Conservation (phyloP, 2,797 vertebrate species). For the Arnoldichthys spilopterus region DNA sequence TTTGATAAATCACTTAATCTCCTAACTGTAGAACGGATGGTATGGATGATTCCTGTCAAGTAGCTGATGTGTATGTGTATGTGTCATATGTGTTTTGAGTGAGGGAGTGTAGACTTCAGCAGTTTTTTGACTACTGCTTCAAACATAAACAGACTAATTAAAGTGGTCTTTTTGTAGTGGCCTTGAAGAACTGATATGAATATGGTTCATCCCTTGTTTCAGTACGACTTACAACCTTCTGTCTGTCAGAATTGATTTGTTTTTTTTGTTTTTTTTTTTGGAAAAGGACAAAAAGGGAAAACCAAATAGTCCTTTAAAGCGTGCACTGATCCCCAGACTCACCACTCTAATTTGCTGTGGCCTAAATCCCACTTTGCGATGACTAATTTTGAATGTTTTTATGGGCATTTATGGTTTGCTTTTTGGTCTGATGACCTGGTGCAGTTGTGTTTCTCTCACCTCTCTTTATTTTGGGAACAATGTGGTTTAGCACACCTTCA, state of each 20-base stretch:
- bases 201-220: slow-evolving; percentile 61
- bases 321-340: slow-evolving; percentile 63
- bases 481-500: slow-evolving; percentile 77
- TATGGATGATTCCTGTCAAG: slow-evolving; percentile 12
- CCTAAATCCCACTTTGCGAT: slow-evolving; percentile 55
- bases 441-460: slow-evolving; percentile 68
- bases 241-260: slow-evolving; percentile 35
- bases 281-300: slow-evolving; percentile 81
- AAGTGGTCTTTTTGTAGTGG: slow-evolving; percentile 81
- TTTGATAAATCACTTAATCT: slow-evolving; percentile 17
- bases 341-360: slow-evolving; percentile 61
- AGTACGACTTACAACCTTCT: slow-evolving; percentile 57
- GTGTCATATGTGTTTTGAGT: slow-evolving; percentile 48
- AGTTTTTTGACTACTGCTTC: slow-evolving; percentile 67
- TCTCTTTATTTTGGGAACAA: slow-evolving; percentile 81
- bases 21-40: not conserved
- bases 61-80: slow-evolving; percentile 30
- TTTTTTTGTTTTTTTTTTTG: slow-evolving; percentile 48
- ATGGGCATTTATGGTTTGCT: slow-evolving; percentile 87
- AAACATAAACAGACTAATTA: slow-evolving; percentile 64
- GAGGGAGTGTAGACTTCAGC: slow-evolving; percentile 66
- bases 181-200: slow-evolving; percentile 77
- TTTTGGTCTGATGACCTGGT: slow-evolving; percentile 65
- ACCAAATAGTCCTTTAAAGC: slow-evolving; percentile 65
- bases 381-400: slow-evolving; percentile 63